phyloP scores from a whole-genome alignment of 1,140 invertebrate genomes.

The Lineus longissimus region DNA sequence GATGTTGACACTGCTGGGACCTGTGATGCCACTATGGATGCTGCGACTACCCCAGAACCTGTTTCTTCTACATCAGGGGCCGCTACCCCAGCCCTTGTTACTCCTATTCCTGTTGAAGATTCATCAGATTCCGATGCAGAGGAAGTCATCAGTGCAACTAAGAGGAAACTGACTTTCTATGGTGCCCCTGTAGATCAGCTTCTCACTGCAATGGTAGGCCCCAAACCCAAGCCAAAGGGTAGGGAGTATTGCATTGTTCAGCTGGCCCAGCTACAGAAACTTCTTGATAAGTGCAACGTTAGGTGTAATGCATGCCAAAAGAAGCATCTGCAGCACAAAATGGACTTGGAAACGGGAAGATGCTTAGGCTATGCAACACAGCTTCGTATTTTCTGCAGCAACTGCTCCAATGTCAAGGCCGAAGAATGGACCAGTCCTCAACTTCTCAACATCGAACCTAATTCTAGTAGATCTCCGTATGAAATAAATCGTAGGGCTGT shows the following conservation, averaged over 20 bases:
- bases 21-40: not conserved
- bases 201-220: too few species aligned
- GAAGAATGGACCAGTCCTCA: not conserved
- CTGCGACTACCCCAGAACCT: not conserved
- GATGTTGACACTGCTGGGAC: not conserved
- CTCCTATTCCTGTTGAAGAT: too few species aligned
- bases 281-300: too few species aligned
- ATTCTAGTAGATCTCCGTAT: not conserved
- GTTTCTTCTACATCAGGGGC: not conserved
- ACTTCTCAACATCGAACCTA: not conserved
- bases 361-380: not conserved
- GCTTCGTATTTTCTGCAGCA: not conserved
- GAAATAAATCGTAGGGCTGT: not conserved
- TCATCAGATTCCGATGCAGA: not conserved
- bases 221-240: too few species aligned
- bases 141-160: too few species aligned
- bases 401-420: not conserved
- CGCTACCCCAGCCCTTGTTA: too few species aligned
- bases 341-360: not conserved
- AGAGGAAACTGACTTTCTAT: too few species aligned
- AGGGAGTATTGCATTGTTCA: too few species aligned
- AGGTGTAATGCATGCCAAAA: not conserved
- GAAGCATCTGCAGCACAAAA: not conserved
- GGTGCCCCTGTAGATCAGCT: too few species aligned
- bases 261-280: too few species aligned